Evolutionary conservation across 2,113 vertebrate species (phyloP).

Genomic region (Accipiter cooperii): DNA sequence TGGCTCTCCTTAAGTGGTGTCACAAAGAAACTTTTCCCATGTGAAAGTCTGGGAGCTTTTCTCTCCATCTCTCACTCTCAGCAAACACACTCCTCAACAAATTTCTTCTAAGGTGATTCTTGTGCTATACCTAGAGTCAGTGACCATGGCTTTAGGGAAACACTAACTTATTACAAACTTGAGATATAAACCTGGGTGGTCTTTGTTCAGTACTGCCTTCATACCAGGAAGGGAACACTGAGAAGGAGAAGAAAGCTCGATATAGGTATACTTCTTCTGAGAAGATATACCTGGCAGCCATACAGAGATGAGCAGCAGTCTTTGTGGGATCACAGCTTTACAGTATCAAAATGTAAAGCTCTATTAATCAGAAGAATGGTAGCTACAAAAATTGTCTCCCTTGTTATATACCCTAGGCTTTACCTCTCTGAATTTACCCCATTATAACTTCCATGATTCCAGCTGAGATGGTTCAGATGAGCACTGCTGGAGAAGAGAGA

Average conservation of each 20-base stretch:
- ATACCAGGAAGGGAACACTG: not conserved
- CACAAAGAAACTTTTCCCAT: not conserved
- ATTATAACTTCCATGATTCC: not conserved
- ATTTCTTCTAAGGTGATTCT: not conserved
- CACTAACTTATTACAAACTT: not conserved
- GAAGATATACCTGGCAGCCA: not conserved
- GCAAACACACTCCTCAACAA: not conserved
- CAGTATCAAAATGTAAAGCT: not conserved
- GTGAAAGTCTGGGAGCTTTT: not conserved
- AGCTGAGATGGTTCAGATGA: not conserved
- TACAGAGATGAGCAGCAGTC: not conserved
- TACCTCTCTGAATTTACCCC: not conserved
- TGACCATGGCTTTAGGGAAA: not conserved
- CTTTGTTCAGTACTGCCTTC: not conserved
- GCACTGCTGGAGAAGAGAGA: not conserved
- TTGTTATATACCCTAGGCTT: not conserved
- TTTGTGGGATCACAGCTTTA: not conserved
- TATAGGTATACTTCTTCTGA: not conserved
- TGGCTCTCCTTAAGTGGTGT: fast-evolving
- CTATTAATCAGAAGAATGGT: not conserved
- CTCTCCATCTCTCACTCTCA: not conserved
- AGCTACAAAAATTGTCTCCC: not conserved
- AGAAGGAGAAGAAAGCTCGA: not conserved
- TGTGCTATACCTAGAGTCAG: not conserved
- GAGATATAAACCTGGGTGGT: not conserved